phyloP scores from a whole-genome alignment of 2,888 invertebrate genomes.

The Nymphalis urticae region DNA sequence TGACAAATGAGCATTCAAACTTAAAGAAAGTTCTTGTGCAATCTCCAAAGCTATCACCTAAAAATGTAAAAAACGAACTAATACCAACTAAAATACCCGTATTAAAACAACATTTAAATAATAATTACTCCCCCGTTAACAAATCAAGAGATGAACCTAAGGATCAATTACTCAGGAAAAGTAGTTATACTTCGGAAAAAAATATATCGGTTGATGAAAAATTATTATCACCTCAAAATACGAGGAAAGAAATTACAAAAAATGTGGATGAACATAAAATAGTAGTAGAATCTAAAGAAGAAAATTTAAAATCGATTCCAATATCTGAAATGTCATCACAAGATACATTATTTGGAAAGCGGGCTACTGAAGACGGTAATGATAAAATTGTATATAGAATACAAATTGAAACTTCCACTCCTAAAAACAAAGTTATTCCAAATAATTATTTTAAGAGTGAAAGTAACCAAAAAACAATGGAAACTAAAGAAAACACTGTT shows the following conservation, averaged over 20 bases:
- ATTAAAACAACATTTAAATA: constrained; percentile 18
- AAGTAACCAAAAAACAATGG: constrained; percentile 33
- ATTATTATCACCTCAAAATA: not conserved
- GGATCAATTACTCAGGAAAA: constrained; percentile 2
- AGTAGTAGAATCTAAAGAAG: constrained; percentile 18
- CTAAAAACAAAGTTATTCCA: constrained; percentile 43
- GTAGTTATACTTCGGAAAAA: not conserved
- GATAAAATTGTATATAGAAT: constrained; percentile 48
- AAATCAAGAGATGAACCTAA: constrained; percentile 14
- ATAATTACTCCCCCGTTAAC: constrained; percentile 16
- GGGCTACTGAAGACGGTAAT: constrained; percentile 14
- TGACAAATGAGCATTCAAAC: not conserved
- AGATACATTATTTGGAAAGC: not conserved
- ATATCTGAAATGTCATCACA: not conserved
- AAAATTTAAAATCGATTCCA: constrained; percentile 14
- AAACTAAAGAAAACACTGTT: constrained; percentile 11
- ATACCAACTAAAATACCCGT: constrained; percentile 21
- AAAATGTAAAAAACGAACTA: constrained; percentile 9
- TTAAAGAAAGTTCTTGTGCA: not conserved
- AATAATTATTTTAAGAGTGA: not conserved
- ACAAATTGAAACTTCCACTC: constrained; percentile 55
- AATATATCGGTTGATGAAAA: not conserved
- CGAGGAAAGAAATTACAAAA: not conserved
- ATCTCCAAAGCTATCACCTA: not conserved
- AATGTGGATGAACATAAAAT: not conserved